phyloP scores from a whole-genome alignment of 2,888 invertebrate species.

The Imbricaverruca yamaguchii region DNA sequence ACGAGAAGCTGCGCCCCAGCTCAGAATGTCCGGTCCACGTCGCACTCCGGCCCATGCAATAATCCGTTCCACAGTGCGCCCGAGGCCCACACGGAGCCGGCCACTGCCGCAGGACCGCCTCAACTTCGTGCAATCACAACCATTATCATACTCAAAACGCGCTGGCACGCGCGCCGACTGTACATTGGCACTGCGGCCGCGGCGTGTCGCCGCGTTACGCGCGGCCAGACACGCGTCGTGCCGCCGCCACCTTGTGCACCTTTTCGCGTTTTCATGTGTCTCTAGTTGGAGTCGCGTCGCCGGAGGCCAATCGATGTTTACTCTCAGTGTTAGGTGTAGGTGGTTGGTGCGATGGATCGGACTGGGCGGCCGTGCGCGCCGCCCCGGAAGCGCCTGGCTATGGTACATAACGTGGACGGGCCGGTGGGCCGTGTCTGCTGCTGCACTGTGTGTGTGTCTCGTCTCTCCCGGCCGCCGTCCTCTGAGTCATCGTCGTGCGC shows the following conservation, averaged over 20 bases:
- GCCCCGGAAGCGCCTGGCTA: conserved; percentile 13
- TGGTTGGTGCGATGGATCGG: conserved; percentile 5
- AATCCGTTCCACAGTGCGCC: neutral
- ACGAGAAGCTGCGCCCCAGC: too few species aligned
- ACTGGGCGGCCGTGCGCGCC: neutral
- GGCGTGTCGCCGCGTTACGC: neutral
- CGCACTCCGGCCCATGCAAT: neutral
- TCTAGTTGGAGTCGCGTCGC: neutral
- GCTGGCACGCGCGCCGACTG: neutral
- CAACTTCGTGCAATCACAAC: neutral
- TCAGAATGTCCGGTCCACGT: too few species aligned
- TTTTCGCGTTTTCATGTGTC: neutral
- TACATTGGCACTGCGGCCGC: neutral
- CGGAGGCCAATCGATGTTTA: neutral
- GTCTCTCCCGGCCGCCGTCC: too few species aligned
- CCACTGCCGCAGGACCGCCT: too few species aligned
- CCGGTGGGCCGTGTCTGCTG: neutral
- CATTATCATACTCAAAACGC: neutral
- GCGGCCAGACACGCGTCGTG: neutral
- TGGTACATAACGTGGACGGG: neutral
- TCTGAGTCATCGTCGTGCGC: too few species aligned
- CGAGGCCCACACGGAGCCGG: too few species aligned
- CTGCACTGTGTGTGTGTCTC: too few species aligned
- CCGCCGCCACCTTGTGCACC: neutral
- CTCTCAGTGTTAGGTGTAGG: conserved; percentile 12